A percentile compares a stretch with the other conserved stretches of the same genome.
phyloP scores from a whole-genome alignment of 2,113 vertebrate species.

The Electrona antarctica region DNA sequence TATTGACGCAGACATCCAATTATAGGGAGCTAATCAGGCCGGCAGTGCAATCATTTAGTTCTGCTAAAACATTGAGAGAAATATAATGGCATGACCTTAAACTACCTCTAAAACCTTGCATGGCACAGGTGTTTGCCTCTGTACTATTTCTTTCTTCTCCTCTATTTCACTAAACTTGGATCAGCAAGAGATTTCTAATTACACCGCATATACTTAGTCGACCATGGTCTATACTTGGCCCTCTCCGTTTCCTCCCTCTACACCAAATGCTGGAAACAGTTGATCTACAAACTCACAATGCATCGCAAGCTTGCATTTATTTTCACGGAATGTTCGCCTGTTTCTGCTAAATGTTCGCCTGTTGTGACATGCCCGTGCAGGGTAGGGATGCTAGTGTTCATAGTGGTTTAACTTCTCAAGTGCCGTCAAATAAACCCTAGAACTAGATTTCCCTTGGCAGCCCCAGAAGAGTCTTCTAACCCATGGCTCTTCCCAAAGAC shows the following conservation, averaged over 20 bases:
- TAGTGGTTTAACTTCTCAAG: slow-evolving; percentile 47
- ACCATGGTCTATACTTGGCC: too few species aligned
- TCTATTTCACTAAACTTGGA: slow-evolving; percentile 34
- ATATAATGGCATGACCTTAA: slow-evolving; percentile 44
- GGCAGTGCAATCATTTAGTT: slow-evolving; percentile 30
- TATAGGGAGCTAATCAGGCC: slow-evolving; percentile 45
- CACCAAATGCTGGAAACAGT: too few species aligned
- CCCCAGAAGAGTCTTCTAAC: slow-evolving; percentile 42
- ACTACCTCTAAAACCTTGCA: slow-evolving; percentile 40
- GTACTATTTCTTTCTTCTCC: slow-evolving; percentile 24
- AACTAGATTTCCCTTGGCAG: slow-evolving; percentile 13
- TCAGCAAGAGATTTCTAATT: slow-evolving; percentile 52
- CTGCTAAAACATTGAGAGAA: not conserved
- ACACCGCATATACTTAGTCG: too few species aligned
- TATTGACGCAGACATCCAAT: slow-evolving; percentile 50
- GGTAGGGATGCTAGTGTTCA: too few species aligned
- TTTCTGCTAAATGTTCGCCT: too few species aligned
- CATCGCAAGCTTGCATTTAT: too few species aligned
- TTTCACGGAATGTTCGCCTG: too few species aligned
- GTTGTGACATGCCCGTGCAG: too few species aligned
- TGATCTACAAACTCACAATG: too few species aligned
- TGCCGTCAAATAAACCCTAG: slow-evolving; percentile 49
- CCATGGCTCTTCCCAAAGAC: slow-evolving; percentile 29
- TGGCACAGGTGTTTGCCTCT: slow-evolving; percentile 20
- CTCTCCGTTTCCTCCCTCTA: too few species aligned